Conservation (phyloP, 2,888 invertebrate genomes). For the Morinoia aosen region DNA sequence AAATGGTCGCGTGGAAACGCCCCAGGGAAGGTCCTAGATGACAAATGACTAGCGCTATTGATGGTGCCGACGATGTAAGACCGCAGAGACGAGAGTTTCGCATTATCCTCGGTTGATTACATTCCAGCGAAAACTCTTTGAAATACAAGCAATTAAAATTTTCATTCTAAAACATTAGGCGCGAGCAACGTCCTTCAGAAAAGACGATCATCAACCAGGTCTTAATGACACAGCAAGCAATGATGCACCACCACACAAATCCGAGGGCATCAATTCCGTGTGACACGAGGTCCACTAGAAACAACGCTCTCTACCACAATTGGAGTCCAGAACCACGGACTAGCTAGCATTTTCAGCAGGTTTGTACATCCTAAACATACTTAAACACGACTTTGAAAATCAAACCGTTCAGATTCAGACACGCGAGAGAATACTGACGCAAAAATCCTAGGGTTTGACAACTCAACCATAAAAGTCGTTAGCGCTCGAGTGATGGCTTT, state of each 20-base stretch:
- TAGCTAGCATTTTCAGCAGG: not conserved
- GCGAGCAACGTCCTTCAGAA: not conserved
- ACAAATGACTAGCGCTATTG: constrained; percentile 33
- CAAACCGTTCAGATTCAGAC: not conserved
- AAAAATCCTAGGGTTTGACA: not conserved
- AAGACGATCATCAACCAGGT: not conserved
- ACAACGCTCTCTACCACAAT: not conserved
- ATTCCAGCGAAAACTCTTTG: not conserved
- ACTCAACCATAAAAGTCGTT: not conserved
- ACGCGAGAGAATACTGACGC: not conserved
- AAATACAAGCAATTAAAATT: constrained; percentile 11
- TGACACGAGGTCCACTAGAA: not conserved
- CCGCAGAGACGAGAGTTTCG: not conserved
- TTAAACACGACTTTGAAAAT: not conserved
- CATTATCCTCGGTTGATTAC: not conserved
- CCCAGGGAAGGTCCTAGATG: not conserved
- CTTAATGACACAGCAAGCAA: not conserved
- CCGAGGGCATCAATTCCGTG: not conserved
- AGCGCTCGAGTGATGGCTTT: not conserved
- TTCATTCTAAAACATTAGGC: not conserved
- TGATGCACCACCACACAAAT: not conserved
- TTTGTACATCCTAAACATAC: not conserved
- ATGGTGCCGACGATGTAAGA: not conserved
- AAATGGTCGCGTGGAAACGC: not conserved
- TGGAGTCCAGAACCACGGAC: not conserved